Percentiles rank a stretch among this genome's conserved stretches.
Conservation (phyloP, 2,797 vertebrate species). For the Brachyalestes nurse region DNA sequence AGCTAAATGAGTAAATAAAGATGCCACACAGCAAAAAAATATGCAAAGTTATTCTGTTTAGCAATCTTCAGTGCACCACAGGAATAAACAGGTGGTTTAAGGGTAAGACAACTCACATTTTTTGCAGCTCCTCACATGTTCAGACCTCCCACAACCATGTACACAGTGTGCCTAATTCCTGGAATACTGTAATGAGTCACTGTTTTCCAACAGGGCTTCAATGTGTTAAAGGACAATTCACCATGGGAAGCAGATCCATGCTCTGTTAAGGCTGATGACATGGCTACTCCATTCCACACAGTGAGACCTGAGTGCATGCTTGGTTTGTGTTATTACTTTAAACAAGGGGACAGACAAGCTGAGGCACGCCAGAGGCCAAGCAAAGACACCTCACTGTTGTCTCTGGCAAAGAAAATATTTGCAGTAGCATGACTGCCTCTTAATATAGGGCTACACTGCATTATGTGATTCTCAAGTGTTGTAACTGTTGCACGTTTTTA, state of each 20-base stretch:
- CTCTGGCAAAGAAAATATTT: slow-evolving; percentile 16
- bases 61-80: neutral
- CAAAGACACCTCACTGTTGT: neutral
- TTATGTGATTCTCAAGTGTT: neutral
- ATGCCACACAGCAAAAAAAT: neutral
- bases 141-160: slow-evolving; percentile 11
- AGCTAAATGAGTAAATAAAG: neutral
- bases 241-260: neutral
- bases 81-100: neutral
- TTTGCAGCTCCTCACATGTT: neutral
- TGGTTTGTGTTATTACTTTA: slow-evolving; percentile 12
- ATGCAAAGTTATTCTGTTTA: neutral
- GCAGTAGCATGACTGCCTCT: neutral
- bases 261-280: slow-evolving; percentile 9
- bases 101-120: neutral
- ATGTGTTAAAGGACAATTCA: neutral
- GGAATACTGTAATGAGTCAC: slow-evolving; percentile 5
- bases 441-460: neutral
- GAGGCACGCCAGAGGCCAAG: slow-evolving; percentile 3
- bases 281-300: slow-evolving; percentile 5
- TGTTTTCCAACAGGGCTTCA: slow-evolving; percentile 19
- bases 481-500: neutral
- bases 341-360: slow-evolving; percentile 5
- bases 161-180: neutral
- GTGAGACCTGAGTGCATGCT: neutral